Evolutionary conservation across 2,888 invertebrate species (phyloP), one percentile per base, ranked within the genome.

Genomic region (Drosophila nigritarsus): DNA sequence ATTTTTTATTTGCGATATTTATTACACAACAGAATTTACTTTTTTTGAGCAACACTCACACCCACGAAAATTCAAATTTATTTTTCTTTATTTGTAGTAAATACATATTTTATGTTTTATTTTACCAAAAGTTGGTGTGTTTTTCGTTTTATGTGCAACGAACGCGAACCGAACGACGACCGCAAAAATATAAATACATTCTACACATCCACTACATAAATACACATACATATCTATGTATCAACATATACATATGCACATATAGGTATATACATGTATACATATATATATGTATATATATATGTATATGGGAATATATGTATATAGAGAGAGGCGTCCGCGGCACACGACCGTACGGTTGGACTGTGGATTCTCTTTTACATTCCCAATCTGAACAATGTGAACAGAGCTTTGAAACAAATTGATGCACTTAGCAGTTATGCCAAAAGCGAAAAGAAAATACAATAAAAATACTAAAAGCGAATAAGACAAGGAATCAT

Each of bases 31-130:
- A 55, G 30, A 55, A 71, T 56, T 50, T 66, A 59, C 32, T 65
- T 65, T 29, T 42, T 24, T 45, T 45, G 13, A 45, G 20, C 20
- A 49, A 55, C 56, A 30, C 62, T 45, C 51, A 74, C 59, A 32
- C 56, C n/a, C 59, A 38, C 60, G 38, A 55, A 65, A 32, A 24
- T 13, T 7, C 7, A 20, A 3, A 45, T 24, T 45, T 45, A 13
- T 15, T 45, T 45, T 7, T 24, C 15, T 15, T 45, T 24, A 85
- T 42, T 71, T 62, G 66, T 62, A 61, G 67, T 68, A 71, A 69
- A 78, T 81, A 73, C 67, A 68, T 65, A 75, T 80, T 78, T 70
- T 76, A 78, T 61, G 74, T 65, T 78, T 82, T 56, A 58, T 45
- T 24, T 45, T 45, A 45, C 45, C 79, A 60, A 74, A 71, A 65